phyloP scores from a whole-genome alignment of 2,797 vertebrate genomes.

The Lepilemur septentrionalis region DNA sequence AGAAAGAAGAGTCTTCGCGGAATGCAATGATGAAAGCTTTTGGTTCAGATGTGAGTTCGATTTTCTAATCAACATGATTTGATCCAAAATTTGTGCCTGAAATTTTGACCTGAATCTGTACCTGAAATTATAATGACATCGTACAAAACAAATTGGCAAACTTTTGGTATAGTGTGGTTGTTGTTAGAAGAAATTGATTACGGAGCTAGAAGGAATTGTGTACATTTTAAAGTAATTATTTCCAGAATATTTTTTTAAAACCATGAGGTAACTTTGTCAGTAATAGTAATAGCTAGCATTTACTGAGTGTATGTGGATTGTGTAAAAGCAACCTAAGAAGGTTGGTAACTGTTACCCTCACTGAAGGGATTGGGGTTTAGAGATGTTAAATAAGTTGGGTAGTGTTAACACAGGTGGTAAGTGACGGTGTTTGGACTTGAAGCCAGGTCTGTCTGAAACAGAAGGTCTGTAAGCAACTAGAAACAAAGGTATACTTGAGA shows the following conservation, averaged over 20 bases:
- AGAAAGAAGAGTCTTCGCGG: slow-evolving; percentile 89
- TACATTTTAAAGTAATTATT: slow-evolving; percentile 22
- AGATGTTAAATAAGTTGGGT: not conserved
- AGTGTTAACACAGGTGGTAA: not conserved
- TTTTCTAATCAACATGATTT: slow-evolving; percentile 40
- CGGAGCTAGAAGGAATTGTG: slow-evolving; percentile 7
- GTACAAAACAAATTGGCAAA: not conserved
- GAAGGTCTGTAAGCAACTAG: not conserved
- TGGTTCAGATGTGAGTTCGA: slow-evolving; percentile 88
- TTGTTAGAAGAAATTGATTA: slow-evolving; percentile 5
- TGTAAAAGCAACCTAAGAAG: not conserved
- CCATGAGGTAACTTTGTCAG: not conserved
- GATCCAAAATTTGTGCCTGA: not conserved
- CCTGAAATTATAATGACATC: slow-evolving; percentile 9
- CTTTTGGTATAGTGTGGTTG: not conserved
- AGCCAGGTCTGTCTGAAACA: slow-evolving; percentile 14
- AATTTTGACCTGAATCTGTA: slow-evolving; percentile 35
- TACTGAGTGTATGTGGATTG: not conserved
- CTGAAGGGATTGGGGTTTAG: slow-evolving; percentile 19
- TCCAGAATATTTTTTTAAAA: not conserved
- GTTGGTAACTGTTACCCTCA: not conserved
- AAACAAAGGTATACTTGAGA: not conserved
- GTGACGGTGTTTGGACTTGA: not conserved
- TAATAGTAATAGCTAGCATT: not conserved
- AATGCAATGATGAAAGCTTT: slow-evolving; percentile 91